Evolutionary conservation across 2,113 vertebrate species (phyloP), one percentile per base, ranked within the genome.

Genomic region (Miniopterus natalensis): DNA sequence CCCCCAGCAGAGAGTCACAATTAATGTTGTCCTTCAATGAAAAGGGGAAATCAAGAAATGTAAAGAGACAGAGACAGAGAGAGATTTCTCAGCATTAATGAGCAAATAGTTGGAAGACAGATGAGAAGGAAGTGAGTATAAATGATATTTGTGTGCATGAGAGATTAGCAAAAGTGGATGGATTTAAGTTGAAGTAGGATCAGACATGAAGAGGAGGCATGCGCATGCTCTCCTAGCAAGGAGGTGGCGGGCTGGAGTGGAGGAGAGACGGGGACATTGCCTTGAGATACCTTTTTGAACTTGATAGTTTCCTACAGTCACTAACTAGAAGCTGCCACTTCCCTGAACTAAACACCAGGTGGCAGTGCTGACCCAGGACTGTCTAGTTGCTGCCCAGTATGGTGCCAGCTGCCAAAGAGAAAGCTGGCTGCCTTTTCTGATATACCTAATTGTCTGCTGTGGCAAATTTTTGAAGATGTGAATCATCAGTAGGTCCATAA

Each of bases 281-380:
- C 13, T 45, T n/a, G 8, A 70, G 71, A 73, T 13, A 40, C 21
- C 2, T n/a, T 73, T 63, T 27, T 8, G 6, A 74, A 10, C 66
- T 88, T 79, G 45, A 13, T 7, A 14, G 83, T 42, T 87, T 6
- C 53, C 75, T 81, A 21, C 27, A 8, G 15, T 1, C 65, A 47
- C 20, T 15, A 17, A 74, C 9, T 9, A 36, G n/a, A 66, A 84
- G 13, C 15, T 45, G 14, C 57, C 79, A 84, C 81, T 87, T 96
- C 47, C 42, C n/a, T 27, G 59, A 61, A 61, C 36, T 63, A 65
- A 97, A 89, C 86, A 78, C 71, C 83, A 92, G 85, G 57, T 79
- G 68, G 57, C 90, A 94, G 84, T 74, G 65, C 59, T 73, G 80
- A 6, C 59, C 68, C 42, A 84, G 47, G 53, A 80, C 90, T 18